These are phyloP conservation scores for Clivina fossor DNA, from an alignment of 2,888 invertebrate genomes.

Conservation along the genomic window DNA sequence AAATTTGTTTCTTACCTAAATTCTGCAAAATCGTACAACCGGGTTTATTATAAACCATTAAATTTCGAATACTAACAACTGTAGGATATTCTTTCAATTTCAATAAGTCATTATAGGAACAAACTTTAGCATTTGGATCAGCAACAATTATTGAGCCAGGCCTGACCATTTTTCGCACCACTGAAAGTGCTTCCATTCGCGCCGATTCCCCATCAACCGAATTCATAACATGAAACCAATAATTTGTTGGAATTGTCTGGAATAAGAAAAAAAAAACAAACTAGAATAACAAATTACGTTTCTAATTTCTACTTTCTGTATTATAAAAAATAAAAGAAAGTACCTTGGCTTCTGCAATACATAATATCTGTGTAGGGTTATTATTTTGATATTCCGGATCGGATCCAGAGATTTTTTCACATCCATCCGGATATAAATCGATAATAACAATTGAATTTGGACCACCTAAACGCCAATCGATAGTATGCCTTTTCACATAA, in stretches of 20 bases:
- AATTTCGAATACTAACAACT: slow-evolving; percentile 42
- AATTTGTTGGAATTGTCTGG: slow-evolving; percentile 48
- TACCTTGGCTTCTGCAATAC: slow-evolving; percentile 67
- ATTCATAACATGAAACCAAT: slow-evolving; percentile 47
- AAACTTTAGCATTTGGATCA: slow-evolving; percentile 43
- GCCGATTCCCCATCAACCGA: slow-evolving; percentile 37
- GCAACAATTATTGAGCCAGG: slow-evolving; percentile 51
- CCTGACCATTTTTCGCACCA: slow-evolving; percentile 45
- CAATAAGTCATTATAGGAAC: slow-evolving; percentile 42
- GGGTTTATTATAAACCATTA: slow-evolving; percentile 39
- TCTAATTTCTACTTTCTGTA: slow-evolving; percentile 1
- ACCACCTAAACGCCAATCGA: slow-evolving; percentile 61
- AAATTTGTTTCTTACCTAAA: slow-evolving; percentile 49
- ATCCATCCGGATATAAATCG: slow-evolving; percentile 64
- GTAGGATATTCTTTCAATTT: slow-evolving; percentile 41
- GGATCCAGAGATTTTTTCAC: slow-evolving; percentile 54
- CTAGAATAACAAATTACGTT: no score
- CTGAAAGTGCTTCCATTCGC: slow-evolving; percentile 33
- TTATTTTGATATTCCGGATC: slow-evolving; percentile 53
- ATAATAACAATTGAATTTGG: slow-evolving; percentile 63
- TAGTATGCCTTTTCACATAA: slow-evolving; percentile 54
- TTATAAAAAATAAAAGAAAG: slow-evolving; percentile 36
- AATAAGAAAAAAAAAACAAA: slow-evolving; percentile 30
- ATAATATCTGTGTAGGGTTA: slow-evolving; percentile 62
- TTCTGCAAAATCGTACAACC: slow-evolving; percentile 48